Evolutionary conservation across 2,888 invertebrate genomes (phyloP).

Genomic region (Mellilla xanthometata): DNA sequence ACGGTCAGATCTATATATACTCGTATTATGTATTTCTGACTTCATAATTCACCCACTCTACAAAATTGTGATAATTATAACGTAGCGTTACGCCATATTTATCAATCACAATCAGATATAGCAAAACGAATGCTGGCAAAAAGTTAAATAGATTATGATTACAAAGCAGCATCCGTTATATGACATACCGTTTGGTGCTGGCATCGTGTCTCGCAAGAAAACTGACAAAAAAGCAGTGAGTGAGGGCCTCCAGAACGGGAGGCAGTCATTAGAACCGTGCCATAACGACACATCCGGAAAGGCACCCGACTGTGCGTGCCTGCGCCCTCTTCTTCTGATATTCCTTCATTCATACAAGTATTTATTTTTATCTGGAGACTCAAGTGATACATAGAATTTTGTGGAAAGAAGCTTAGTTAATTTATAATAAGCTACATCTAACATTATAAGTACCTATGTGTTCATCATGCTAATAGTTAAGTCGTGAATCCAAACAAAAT

Average conservation of each 20-base stretch:
- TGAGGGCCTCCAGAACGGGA: conserved; percentile 67
- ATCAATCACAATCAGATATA: conserved; percentile 22
- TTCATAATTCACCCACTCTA: too few species aligned
- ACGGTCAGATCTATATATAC: too few species aligned
- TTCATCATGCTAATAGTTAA: too few species aligned
- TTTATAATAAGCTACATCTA: too few species aligned
- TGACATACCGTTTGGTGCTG: conserved; percentile 68
- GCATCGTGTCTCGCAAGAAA: conserved; percentile 62
- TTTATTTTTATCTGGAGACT: conserved; percentile 28
- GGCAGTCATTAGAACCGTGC: conserved; percentile 76
- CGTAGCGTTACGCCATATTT: conserved; percentile 6
- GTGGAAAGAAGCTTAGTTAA: too few species aligned
- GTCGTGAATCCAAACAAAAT: too few species aligned
- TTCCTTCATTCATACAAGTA: conserved; percentile 68
- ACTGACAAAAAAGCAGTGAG: conserved; percentile 65
- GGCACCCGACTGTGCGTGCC: conserved; percentile 74
- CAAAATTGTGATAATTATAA: too few species aligned
- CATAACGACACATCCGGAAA: conserved; percentile 79
- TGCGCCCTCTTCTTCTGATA: conserved; percentile 47
- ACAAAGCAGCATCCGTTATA: conserved; percentile 67
- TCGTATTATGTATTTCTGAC: too few species aligned
- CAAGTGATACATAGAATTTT: too few species aligned
- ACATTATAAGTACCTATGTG: too few species aligned
- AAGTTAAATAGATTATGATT: conserved; percentile 51
- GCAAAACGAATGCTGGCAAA: conserved; percentile 30